Evolutionary conservation across 1,140 invertebrate genomes (phyloP).

Genomic region (Periplaneta americana): DNA sequence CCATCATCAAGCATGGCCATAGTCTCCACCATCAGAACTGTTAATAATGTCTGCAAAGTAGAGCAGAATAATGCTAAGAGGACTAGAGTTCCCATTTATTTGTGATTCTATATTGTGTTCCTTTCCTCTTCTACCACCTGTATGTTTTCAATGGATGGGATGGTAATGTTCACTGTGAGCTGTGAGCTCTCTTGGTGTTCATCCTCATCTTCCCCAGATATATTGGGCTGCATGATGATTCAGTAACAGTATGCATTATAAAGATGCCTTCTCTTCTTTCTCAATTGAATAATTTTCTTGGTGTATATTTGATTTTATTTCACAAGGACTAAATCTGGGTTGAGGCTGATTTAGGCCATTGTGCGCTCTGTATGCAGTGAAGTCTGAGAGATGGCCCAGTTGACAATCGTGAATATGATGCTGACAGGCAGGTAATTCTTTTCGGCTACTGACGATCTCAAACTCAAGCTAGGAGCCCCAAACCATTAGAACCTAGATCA

Average conservation of each 20-base stretch:
- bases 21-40: not conserved
- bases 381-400: too few species aligned
- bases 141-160: not conserved
- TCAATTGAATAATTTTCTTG: too few species aligned
- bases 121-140: not conserved
- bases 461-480: too few species aligned
- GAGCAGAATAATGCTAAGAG: not conserved
- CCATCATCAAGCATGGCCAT: not conserved
- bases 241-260: too few species aligned
- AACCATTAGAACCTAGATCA: too few species aligned
- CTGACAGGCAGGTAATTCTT: too few species aligned
- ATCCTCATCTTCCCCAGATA: not conserved
- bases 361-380: too few species aligned
- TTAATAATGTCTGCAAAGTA: not conserved
- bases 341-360: too few species aligned
- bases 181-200: not conserved
- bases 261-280: too few species aligned
- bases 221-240: not conserved
- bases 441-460: too few species aligned
- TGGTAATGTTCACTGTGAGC: not conserved
- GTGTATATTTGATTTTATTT: not conserved
- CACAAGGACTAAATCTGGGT: not conserved
- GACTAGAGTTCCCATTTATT: not conserved
- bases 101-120: not conserved
- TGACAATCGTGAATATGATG: too few species aligned